Evolutionary conservation across 2,113 vertebrate species (phyloP).

Genomic region (Hiodon alosoides): DNA sequence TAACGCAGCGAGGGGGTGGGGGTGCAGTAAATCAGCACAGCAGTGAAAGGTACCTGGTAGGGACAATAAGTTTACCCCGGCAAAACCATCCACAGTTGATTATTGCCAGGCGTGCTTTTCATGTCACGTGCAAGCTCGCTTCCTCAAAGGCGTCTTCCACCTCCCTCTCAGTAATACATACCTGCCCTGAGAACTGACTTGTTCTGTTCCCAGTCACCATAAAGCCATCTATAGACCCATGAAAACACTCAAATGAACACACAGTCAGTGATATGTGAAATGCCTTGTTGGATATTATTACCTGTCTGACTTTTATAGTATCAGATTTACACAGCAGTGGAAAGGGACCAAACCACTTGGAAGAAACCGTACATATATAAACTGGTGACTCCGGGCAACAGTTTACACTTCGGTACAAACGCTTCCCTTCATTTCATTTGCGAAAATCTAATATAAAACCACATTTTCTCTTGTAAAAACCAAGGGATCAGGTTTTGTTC

Average conservation of each 20-base stretch:
- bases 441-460: background rate
- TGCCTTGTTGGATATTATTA: background rate
- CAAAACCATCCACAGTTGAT: conserved; percentile 23
- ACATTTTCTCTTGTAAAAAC: background rate
- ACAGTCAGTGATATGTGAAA: background rate
- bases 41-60: conserved; percentile 67
- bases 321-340: background rate
- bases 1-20: conserved; percentile 36
- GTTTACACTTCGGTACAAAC: background rate
- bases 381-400: background rate
- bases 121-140: conserved; percentile 23
- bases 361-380: background rate
- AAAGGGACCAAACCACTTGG: background rate
- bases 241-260: conserved; percentile 3
- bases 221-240: conserved; percentile 20
- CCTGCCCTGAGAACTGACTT: background rate
- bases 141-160: background rate
- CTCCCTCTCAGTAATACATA: background rate
- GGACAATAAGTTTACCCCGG: conserved; percentile 36
- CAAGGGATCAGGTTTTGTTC: background rate
- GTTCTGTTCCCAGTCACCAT: conserved; percentile 39
- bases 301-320: background rate
- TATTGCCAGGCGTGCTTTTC: conserved; percentile 35
- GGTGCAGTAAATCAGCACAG: conserved; percentile 56
- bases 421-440: background rate